Evolutionary conservation across 2,888 invertebrate species (phyloP).

Genomic region (Pterobdella sp.): DNA sequence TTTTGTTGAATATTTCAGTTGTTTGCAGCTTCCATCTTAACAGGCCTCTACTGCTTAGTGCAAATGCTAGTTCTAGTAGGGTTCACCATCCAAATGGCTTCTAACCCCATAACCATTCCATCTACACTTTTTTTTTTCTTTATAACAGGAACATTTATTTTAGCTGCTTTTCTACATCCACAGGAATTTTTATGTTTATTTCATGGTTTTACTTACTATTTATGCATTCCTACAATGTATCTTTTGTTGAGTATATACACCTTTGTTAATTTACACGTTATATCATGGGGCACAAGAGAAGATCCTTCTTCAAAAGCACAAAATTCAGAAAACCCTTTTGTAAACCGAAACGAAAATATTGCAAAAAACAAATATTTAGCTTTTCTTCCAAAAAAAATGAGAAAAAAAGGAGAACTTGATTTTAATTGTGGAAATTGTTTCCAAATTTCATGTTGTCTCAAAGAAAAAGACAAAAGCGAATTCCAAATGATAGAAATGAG

Average conservation of each 20-base stretch:
- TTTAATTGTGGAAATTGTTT: background rate
- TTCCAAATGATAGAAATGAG: no score
- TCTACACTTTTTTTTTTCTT: slow-evolving; percentile 41
- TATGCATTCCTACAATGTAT: slow-evolving; percentile 89
- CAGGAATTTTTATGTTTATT: slow-evolving; percentile 59
- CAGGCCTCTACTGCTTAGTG: slow-evolving; percentile 40
- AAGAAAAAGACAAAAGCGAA: background rate
- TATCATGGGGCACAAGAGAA: slow-evolving; percentile 88
- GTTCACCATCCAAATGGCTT: slow-evolving; percentile 38
- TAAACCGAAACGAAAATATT: background rate
- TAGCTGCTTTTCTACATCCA: slow-evolving; percentile 92
- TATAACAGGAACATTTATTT: slow-evolving; percentile 83
- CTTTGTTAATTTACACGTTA: slow-evolving; percentile 80
- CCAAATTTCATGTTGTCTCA: background rate
- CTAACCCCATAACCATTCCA: slow-evolving; percentile 39
- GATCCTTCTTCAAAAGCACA: slow-evolving; percentile 50
- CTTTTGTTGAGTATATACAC: slow-evolving; percentile 81
- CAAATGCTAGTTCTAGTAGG: slow-evolving; percentile 43
- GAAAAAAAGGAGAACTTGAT: background rate
- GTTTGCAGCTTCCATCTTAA: slow-evolving; percentile 39
- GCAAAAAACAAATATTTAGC: background rate
- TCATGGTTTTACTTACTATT: slow-evolving; percentile 67
- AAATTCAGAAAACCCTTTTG: no score
- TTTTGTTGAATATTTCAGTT: slow-evolving; percentile 29
- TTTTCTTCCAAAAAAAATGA: background rate